Evolutionary conservation across 2,797 vertebrate genomes (phyloP).

Genomic region (Oreochromis mossambicus): DNA sequence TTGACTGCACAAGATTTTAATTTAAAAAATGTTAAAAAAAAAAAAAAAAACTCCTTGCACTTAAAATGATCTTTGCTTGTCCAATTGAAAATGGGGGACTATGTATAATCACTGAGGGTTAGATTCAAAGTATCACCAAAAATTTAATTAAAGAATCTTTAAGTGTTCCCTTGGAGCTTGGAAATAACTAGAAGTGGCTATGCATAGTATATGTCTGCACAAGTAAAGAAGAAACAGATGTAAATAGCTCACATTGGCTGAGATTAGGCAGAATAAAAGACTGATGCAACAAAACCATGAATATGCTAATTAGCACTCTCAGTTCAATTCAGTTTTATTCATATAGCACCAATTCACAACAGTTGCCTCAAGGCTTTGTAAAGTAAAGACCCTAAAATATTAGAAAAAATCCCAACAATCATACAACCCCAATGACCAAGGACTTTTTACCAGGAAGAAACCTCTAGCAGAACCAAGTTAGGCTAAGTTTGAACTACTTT

Average conservation of each 20-base stretch:
- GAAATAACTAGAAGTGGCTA: not conserved
- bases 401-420: not conserved
- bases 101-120: not conserved
- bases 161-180: not conserved
- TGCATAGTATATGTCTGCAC: not conserved
- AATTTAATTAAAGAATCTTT: not conserved
- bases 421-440: not conserved
- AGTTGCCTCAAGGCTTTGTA: not conserved
- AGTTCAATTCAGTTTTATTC: not conserved
- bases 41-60: not conserved
- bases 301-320: not conserved
- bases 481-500: not conserved
- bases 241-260: not conserved
- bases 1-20: not conserved
- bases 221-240: not conserved
- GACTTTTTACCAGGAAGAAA: not conserved
- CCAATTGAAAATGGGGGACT: not conserved
- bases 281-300: not conserved
- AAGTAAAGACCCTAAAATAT: not conserved
- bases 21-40: accelerated
- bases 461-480: not conserved
- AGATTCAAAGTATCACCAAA: not conserved
- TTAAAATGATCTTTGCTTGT: not conserved
- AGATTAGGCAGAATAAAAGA: not conserved
- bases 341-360: not conserved